Base-by-base conservation (phyloP, 2,113 vertebrate species). In the Muntiacus reevesi region DNA sequence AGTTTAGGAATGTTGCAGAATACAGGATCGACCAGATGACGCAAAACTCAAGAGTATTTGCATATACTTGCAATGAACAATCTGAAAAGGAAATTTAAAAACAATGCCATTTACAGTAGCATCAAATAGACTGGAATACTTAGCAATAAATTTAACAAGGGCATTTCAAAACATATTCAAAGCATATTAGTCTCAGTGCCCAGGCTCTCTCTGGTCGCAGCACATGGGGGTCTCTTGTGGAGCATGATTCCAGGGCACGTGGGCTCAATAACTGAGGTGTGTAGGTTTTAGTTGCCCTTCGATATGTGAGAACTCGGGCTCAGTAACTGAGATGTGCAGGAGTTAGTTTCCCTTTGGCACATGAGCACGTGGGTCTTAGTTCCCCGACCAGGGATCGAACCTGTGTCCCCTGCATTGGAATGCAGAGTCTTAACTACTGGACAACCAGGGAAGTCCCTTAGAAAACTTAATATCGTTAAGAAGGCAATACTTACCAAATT, bases 71-170 rank as follows among this genome's bases (percentile, higher is more conserved):
- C 27, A 87, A 25, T 83, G 43, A 92, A 52, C 27, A 79, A 40
- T 45, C 43, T 33, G 25, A 83, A 82, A 50, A 95, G 23, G 25
- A 93, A 95, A 84, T 79, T 89, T 78, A 90, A 52, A 95, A 95
- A 84, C 16, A 67, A 12, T 82, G 88, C 2, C 16, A 82, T 88
- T 81, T 84, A 55, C 7, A 83, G 30, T 36, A 40, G 9, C 27
- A 79, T 83, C 30, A 87, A 91, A 79, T 55, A 71, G 7, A 88
- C 92, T 87, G 82, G 82, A 92, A 78, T 33, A 43, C 28, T 64
- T 67, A 55, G 10, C 12, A 40, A 74, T 81, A 60, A 40, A 95
- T 76, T 87, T 91, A 78, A 89, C 11, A 74, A 74, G 79, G 92
- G 13, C 87, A 60, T 52, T 95, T 16, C 2, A 83, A 89, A 87